A percentile compares a stretch with the other conserved stretches of the same genome.
phyloP scores from a whole-genome alignment of 2,888 invertebrate species.

The Acleris emargana region DNA sequence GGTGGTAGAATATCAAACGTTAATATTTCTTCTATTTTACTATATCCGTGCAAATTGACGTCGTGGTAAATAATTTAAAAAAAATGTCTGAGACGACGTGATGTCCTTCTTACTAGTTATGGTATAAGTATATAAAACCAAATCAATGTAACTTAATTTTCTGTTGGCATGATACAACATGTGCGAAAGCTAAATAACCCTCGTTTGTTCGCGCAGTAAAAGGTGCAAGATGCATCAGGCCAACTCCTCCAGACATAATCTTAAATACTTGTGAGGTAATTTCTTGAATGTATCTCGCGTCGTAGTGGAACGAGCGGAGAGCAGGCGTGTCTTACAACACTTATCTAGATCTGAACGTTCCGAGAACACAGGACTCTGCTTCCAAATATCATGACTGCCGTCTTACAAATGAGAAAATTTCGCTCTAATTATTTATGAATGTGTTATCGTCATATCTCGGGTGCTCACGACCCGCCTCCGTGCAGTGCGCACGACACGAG shows the following conservation, averaged over 20 bases:
- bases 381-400: conserved; percentile 83
- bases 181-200: background rate
- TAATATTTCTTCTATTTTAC: no score
- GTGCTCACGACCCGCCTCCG: conserved; percentile 82
- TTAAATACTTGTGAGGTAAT: conserved; percentile 36
- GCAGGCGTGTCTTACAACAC: conserved; percentile 74
- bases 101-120: no score
- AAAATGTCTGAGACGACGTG: no score
- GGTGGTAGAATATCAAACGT: no score
- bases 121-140: no score
- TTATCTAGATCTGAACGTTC: conserved; percentile 78
- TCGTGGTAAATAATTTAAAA: no score
- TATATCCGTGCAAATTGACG: no score
- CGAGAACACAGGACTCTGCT: conserved; percentile 75
- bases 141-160: no score
- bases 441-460: conserved; percentile 83
- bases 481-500: conserved; percentile 77
- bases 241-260: conserved; percentile 22
- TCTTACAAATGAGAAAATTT: conserved; percentile 84
- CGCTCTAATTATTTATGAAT: conserved; percentile 84
- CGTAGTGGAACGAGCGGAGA: conserved; percentile 67
- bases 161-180: no score
- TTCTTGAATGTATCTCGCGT: conserved; percentile 40
- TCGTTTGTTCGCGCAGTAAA: conserved; percentile 1
- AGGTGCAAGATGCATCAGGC: conserved; percentile 13